These are phyloP conservation scores for Microtus oregoni DNA, from an alignment of 2,113 vertebrate genomes.

Conservation along the genomic window DNA sequence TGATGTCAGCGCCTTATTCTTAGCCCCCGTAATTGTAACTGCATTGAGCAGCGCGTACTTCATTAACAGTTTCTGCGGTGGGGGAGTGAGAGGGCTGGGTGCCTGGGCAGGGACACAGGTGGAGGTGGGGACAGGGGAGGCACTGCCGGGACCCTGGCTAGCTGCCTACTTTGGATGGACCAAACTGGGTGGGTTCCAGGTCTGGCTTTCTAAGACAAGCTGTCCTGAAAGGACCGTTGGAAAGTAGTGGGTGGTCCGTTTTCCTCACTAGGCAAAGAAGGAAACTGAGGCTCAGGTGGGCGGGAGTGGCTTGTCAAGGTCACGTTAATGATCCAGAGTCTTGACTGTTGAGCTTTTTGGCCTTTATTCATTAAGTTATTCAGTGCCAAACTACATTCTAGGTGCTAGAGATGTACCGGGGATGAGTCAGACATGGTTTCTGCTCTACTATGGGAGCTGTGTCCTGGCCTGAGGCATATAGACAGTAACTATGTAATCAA, in stretches of 20 bases:
- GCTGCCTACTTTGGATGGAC: conserved; percentile 44
- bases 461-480: not conserved
- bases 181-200: conserved; percentile 48
- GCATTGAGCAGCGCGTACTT: conserved; percentile 86
- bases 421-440: not conserved
- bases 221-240: conserved; percentile 21
- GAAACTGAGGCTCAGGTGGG: conserved; percentile 48
- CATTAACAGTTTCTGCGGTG: conserved; percentile 86
- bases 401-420: not conserved
- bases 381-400: not conserved
- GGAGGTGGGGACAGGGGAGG: conserved; percentile 40
- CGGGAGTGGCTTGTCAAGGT: not conserved
- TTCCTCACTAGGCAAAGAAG: not conserved
- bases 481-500: conserved; percentile 14
- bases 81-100: conserved; percentile 67
- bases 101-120: conserved; percentile 50
- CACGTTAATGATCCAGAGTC: conserved; percentile 9
- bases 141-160: conserved; percentile 42
- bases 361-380: conserved; percentile 40
- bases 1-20: conserved; percentile 89
- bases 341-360: conserved; percentile 12
- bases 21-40: conserved; percentile 89
- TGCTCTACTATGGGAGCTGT: not conserved
- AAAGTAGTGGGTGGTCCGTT: not conserved
- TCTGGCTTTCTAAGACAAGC: conserved; percentile 54